Conservation (phyloP, 2,888 invertebrate species). For the Eretmocerus hayati region DNA sequence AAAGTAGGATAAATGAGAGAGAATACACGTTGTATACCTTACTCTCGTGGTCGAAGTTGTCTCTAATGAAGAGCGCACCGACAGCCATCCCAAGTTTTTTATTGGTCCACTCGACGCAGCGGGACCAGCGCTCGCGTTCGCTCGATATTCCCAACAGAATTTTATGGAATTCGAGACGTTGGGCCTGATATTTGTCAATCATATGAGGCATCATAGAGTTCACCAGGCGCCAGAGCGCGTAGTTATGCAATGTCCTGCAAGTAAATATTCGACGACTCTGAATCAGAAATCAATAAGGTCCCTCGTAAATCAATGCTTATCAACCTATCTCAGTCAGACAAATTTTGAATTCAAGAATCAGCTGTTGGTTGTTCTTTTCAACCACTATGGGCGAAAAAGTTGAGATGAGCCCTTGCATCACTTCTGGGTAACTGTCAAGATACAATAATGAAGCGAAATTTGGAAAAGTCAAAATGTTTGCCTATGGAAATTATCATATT, state of each 20-base stretch:
- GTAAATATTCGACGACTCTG: neutral
- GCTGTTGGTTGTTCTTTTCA: too few species aligned
- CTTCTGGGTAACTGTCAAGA: too few species aligned
- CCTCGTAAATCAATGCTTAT: too few species aligned
- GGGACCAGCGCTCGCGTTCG: conserved; percentile 69
- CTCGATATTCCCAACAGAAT: conserved; percentile 68
- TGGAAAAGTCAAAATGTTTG: too few species aligned
- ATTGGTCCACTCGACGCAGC: conserved; percentile 79
- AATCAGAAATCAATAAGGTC: conserved; percentile 6
- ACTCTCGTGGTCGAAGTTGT: conserved; percentile 78
- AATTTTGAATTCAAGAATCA: too few species aligned
- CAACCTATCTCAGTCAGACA: too few species aligned
- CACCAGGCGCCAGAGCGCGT: conserved; percentile 69
- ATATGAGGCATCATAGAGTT: conserved; percentile 70
- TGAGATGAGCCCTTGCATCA: too few species aligned
- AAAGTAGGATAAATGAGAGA: too few species aligned
- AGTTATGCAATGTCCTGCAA: conserved; percentile 65
- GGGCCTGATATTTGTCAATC: conserved; percentile 70
- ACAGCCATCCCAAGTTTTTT: conserved; percentile 83
- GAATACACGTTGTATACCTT: too few species aligned
- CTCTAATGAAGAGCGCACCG: conserved; percentile 74
- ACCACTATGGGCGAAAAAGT: too few species aligned
- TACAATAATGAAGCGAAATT: too few species aligned
- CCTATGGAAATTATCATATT: too few species aligned
- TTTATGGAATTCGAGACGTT: conserved; percentile 67